Evolutionary conservation across 2,888 invertebrate species (phyloP).

Genomic region (Salpingus planirostris): DNA sequence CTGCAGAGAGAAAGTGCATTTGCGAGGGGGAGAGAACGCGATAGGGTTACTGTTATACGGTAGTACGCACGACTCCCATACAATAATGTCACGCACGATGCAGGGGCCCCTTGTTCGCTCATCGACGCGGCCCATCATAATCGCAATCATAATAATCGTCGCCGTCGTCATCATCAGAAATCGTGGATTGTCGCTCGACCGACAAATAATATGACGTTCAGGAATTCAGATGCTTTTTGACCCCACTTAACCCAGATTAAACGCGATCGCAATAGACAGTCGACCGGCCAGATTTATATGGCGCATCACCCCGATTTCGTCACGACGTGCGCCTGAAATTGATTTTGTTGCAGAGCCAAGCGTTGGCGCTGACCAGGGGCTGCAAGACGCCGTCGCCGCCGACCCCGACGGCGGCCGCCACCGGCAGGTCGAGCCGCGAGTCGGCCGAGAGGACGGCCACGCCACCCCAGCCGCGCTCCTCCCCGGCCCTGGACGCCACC

Average conservation of each 20-base stretch:
- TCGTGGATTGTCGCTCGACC: constrained; percentile 19
- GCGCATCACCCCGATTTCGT: too few relatives aligned
- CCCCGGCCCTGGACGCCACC: constrained; percentile 43
- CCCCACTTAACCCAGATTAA: constrained; percentile 69
- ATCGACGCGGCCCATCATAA: too few relatives aligned
- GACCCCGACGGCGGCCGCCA: constrained; percentile 26
- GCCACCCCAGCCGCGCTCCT: constrained; percentile 30
- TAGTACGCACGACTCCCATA: too few relatives aligned
- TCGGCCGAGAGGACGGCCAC: constrained; percentile 45
- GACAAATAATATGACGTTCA: constrained; percentile 41
- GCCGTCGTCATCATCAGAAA: constrained; percentile 9
- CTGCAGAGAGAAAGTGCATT: constrained; percentile 23
- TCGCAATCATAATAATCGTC: too few relatives aligned
- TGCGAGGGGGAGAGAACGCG: constrained; percentile 30
- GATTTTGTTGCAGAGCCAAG: constrained; percentile 51
- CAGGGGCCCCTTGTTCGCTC: constrained; percentile 15
- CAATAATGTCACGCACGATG: too few relatives aligned
- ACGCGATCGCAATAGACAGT: constrained; percentile 39
- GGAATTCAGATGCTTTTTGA: constrained; percentile 65
- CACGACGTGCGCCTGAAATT: too few relatives aligned
- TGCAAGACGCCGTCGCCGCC: constrained; percentile 40
- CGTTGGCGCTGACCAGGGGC: constrained; percentile 53
- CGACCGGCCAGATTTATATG: constrained; percentile 32
- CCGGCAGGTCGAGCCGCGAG: constrained; percentile 41
- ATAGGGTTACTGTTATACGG: too few relatives aligned